Conservation (phyloP, 2,113 vertebrate genomes). For the Columbina picui region DNA sequence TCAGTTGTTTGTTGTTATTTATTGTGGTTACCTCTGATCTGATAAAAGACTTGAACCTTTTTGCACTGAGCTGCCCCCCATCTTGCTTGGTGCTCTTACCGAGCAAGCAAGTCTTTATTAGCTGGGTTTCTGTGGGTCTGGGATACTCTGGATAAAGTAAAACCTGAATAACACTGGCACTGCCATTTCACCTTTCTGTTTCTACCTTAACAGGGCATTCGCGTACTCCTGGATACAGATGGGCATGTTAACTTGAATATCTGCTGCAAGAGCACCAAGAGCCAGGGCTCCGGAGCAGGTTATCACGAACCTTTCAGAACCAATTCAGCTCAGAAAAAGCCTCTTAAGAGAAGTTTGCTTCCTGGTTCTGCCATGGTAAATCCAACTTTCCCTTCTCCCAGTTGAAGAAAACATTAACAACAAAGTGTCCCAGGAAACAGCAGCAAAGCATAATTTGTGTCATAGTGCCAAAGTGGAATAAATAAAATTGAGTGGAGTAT, state of each 20-base stretch:
- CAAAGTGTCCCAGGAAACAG: background rate
- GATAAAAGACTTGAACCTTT: background rate
- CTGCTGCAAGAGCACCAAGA: background rate
- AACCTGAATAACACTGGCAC: accelerated
- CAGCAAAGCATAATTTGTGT: background rate
- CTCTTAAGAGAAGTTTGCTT: background rate
- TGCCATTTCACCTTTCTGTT: background rate
- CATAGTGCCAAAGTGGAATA: background rate
- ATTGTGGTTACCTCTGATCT: background rate
- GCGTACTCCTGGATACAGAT: background rate
- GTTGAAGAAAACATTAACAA: background rate
- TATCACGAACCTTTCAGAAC: background rate
- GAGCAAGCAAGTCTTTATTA: accelerated
- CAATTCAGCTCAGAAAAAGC: accelerated
- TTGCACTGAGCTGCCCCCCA: background rate
- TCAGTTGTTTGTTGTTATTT: background rate
- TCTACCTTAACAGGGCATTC: background rate
- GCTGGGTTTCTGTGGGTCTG: background rate
- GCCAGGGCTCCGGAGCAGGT: background rate
- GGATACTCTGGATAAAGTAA: background rate
- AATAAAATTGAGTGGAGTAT: background rate
- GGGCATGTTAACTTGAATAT: background rate
- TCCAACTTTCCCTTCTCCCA: background rate
- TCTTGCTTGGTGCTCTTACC: background rate
- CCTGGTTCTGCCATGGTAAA: background rate